Base-by-base conservation (phyloP, 2,888 invertebrate genomes). In the Trachelus tabidus region DNA sequence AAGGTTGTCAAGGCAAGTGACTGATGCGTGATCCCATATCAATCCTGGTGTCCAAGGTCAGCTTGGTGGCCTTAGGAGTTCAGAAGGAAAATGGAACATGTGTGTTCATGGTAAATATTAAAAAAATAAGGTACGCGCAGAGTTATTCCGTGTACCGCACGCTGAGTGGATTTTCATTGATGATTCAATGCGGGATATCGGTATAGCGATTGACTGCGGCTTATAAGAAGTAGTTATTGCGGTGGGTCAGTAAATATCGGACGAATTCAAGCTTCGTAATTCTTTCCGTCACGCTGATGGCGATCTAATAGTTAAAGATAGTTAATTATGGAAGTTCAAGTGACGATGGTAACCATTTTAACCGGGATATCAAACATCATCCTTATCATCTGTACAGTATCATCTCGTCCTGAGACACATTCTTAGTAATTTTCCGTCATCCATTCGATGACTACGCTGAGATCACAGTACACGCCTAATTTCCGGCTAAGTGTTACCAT, bases 211-310 rank as follows among this genome's bases (percentile, higher is more conserved):
- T 56, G 56, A 56, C 56, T 56, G 56, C 56, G 56, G 71, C 31
- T 31, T 33, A 33, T 12, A 31, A 71, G 81, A 82, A 79, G 82
- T 77, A 81, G 75, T 84, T 84, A 84, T 84, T 83, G 84, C 84
- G 82, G 81, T 83, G 81, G 81, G 79, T 83, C 81, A 80, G 76
- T 84, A 78, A 75, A 83, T 84, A 83, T 77, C 79, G 77, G 80
- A 82, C 81, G 79, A 79, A 79, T 78, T 82, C 71, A 33, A 71
- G 15, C 31, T 31, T 71, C 31, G 71, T 71, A 33, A 71, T 31
- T 33, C 31, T 71, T 56, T 33, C 31, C 12, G 34, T 71, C 23
- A 71, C 34, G 34, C 33, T 31, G 31, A 34, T 71, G 71, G 71
- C 34, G 31, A 31, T 34, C 33, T 31, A 33, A 31, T 71, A 34